Percentiles rank a stretch among this genome's conserved stretches.
Conservation (phyloP, 2,113 vertebrate genomes). For the Trogon surrucura region DNA sequence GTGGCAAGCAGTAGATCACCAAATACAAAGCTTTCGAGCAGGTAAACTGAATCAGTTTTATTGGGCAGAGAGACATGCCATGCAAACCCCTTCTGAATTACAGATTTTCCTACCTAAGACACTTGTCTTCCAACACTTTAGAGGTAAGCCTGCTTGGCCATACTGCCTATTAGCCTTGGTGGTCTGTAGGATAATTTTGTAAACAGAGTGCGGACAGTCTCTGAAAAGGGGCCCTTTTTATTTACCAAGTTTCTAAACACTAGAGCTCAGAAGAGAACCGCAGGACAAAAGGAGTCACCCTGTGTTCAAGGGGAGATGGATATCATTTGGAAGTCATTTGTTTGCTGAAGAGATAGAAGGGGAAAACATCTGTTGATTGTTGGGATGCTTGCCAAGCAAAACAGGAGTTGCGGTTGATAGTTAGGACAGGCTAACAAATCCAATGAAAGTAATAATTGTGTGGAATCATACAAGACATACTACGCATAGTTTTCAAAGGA, state of each 20-base stretch:
- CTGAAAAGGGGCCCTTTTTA: not conserved
- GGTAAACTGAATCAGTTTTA: not conserved
- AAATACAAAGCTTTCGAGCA: not conserved
- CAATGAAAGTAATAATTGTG: constrained; percentile 18
- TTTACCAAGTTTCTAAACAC: not conserved
- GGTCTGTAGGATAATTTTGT: not conserved
- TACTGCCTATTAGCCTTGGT: not conserved
- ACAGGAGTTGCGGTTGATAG: constrained; percentile 14
- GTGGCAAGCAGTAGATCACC: not conserved
- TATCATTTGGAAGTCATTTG: constrained; percentile 23
- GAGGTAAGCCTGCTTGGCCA: not conserved
- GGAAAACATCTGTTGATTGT: constrained; percentile 40
- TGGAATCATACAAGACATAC: not conserved
- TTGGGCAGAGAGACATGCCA: not conserved
- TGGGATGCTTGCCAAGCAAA: constrained; percentile 40
- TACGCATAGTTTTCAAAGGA: constrained; percentile 24
- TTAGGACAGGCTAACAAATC: constrained; percentile 37
- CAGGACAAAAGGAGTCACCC: not conserved
- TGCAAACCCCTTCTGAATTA: not conserved
- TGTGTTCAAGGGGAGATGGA: not conserved
- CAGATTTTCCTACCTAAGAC: not conserved
- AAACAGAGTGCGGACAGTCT: not conserved
- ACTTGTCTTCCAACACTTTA: not conserved
- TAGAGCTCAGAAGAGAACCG: not conserved
- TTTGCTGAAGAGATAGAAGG: not conserved